phyloP scores from a whole-genome alignment of 1,140 invertebrate genomes.

The Luehdorfia chinensis region DNA sequence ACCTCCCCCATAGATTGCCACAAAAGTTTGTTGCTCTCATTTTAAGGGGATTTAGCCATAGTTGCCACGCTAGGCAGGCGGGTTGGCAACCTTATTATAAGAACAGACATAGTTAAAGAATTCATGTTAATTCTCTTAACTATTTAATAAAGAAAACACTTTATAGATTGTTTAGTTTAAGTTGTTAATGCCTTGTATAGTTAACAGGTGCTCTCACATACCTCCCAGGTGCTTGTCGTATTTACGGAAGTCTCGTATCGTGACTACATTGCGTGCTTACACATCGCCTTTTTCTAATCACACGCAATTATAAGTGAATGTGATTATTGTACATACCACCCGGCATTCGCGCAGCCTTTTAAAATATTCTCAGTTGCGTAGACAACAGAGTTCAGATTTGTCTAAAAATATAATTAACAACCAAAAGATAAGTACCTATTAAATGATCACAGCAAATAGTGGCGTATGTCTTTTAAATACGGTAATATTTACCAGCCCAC shows the following conservation, averaged over 20 bases:
- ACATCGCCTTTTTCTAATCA: constrained; percentile 27
- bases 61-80: no score
- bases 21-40: no score
- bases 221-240: constrained; percentile 23
- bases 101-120: no score
- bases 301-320: constrained; percentile 40
- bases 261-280: constrained; percentile 19
- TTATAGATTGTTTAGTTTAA: no score
- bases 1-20: no score
- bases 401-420: neutral
- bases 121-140: no score
- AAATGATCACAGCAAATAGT: constrained; percentile 1
- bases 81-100: no score
- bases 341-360: neutral
- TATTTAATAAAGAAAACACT: no score
- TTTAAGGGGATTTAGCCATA: no score
- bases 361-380: neutral
- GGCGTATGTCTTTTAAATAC: neutral
- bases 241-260: constrained; percentile 29
- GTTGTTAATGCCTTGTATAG: neutral
- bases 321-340: constrained; percentile 8
- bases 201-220: constrained; percentile 14
- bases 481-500: no score
- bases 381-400: neutral
- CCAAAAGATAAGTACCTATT: no score